Base-by-base conservation (phyloP, 1,140 invertebrate genomes). In the Fragariocoptes setiger region DNA sequence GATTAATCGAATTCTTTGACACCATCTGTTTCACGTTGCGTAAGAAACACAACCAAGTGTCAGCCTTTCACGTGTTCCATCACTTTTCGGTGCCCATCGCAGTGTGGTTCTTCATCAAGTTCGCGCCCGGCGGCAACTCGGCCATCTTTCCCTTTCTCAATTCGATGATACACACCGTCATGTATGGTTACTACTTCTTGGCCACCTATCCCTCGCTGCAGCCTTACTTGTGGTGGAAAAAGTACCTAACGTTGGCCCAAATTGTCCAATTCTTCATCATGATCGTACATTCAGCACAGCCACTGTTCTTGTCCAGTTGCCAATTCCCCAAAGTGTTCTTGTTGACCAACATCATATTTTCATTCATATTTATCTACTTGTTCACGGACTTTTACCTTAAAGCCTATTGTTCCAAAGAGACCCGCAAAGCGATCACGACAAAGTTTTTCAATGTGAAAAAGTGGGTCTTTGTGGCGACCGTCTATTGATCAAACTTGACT, bases 21-120 rank as follows among this genome's bases (percentile, higher is more conserved):
- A 44, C 42, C 1, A 35, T 44, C 12, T 85, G 82, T 66, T 85
- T 83, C 61, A 72, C 82, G 50, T 59, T 82, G 49, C 66, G 77
- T 48, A 83, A 82, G 60, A 90, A 90, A 64, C 75, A 71, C 55
- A 71, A 76, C 56, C 80, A 88, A 54, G 74, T 86, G 41, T 78
- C 77, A 14, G 77, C 74, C 20, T 65, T 88, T 19, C 82, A 88
- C 60, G 79, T 88, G 41, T 80, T 86, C 50, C 82, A 88, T 56
- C 82, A 88, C 56, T 78, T 77, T 39, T 31, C 39, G 16, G 39
- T 44, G 37, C 38, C 38, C 13, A 31, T 44, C 21, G 31, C 16
- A 16, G 38, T 44, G 5, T 44, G 42, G 42, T 44, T 37, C 36
- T 37, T 37, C 15, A 19, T 40, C 21, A 44, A 44, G 35, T 44